phyloP scores from a whole-genome alignment of 2,113 vertebrate genomes.

The Psittacula cyanocephala region DNA sequence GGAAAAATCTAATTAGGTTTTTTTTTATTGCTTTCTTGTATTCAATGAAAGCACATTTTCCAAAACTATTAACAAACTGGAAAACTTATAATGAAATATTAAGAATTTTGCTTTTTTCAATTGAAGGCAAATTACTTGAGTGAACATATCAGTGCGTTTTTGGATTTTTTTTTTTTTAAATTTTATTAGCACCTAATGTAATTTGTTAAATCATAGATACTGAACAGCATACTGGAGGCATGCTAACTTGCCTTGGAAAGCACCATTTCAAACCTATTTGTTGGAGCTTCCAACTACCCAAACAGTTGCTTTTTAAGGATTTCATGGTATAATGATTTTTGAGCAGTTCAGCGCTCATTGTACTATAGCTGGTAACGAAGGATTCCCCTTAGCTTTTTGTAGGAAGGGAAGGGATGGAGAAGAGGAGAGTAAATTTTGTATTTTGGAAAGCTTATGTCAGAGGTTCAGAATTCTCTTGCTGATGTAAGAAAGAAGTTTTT shows the following conservation, averaged over 20 bases:
- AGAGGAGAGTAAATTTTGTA: neutral
- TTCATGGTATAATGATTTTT: neutral
- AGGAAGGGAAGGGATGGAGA: neutral
- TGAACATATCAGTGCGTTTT: neutral
- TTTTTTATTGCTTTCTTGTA: neutral
- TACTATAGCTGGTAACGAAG: accelerated
- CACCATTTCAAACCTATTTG: neutral
- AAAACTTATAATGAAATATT: neutral
- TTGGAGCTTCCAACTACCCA: neutral
- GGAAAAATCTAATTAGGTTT: neutral
- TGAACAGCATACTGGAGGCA: neutral
- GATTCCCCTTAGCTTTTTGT: neutral
- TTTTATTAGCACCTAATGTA: neutral
- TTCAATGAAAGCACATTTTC: neutral
- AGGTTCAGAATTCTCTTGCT: neutral
- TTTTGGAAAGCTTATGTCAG: neutral
- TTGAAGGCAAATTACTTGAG: neutral
- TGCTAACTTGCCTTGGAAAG: neutral
- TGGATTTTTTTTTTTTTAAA: neutral
- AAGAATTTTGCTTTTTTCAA: neutral
- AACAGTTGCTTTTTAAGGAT: neutral
- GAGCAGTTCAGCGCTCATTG: neutral
- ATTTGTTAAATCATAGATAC: neutral
- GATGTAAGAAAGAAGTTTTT: neutral
- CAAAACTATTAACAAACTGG: neutral